phyloP scores from a whole-genome alignment of 2,797 vertebrate genomes.

The Hafferia zeledoni region DNA sequence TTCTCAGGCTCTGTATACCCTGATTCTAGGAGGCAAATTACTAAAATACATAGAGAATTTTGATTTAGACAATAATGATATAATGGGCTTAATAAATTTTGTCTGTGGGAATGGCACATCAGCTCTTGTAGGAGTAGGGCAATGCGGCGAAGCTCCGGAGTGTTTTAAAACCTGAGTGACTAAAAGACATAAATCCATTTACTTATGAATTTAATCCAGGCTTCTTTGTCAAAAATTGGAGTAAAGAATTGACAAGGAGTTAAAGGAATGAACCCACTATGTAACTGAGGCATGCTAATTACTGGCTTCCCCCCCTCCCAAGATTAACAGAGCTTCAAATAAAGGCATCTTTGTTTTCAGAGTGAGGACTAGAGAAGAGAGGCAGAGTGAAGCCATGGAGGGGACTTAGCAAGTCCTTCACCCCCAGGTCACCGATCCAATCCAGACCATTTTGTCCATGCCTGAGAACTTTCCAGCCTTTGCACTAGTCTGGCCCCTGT shows the following conservation, averaged over 20 bases:
- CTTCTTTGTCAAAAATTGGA: slow-evolving; percentile 11
- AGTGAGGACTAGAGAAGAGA: not conserved
- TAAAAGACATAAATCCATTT: slow-evolving; percentile 22
- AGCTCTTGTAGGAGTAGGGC: not conserved
- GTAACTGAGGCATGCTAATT: slow-evolving; percentile 44
- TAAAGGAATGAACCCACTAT: slow-evolving; percentile 36
- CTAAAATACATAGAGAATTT: slow-evolving; percentile 5
- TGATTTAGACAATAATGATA: slow-evolving; percentile 36
- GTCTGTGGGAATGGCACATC: not conserved
- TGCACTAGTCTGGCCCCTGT: not conserved
- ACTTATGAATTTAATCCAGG: slow-evolving; percentile 33
- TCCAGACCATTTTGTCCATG: not conserved
- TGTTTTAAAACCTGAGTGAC: slow-evolving; percentile 42
- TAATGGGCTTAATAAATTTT: slow-evolving; percentile 14
- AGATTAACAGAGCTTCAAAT: slow-evolving; percentile 17
- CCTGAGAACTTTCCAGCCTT: not conserved
- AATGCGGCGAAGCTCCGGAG: not conserved
- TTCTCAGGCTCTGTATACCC: slow-evolving; percentile 35
- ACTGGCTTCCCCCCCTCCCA: not conserved
- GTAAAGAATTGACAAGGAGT: slow-evolving; percentile 54
- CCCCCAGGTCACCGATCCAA: not conserved
- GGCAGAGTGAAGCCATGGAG: not conserved
- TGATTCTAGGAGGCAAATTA: slow-evolving; percentile 42
- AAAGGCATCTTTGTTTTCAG: slow-evolving; percentile 12
- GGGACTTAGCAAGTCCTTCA: not conserved